A percentile compares a stretch with the other conserved stretches of the same genome.
Conservation (phyloP, 2,797 vertebrate species). For the Hippoglossus hippoglossus region DNA sequence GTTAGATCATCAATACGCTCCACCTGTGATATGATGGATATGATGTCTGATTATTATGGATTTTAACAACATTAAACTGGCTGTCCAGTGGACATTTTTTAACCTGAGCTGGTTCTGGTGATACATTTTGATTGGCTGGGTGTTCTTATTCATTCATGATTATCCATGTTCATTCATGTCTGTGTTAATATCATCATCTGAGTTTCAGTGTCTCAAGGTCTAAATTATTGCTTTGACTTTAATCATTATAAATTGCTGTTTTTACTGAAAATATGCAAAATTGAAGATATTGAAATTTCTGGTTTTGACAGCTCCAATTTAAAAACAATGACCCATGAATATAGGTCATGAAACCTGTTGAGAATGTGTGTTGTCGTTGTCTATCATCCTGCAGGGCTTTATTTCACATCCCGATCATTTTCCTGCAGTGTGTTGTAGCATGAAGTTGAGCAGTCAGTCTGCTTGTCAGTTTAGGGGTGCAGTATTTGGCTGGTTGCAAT, state of each 20-base stretch:
- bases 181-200: neutral
- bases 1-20: constrained; percentile 30
- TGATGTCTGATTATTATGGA: neutral
- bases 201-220: neutral
- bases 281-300: neutral
- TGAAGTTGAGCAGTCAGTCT: constrained; percentile 6
- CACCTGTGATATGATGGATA: neutral
- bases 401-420: neutral
- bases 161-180: neutral
- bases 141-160: constrained; percentile 3
- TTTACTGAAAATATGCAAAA: neutral
- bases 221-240: neutral
- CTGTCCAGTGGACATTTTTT: neutral
- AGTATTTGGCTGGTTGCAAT: neutral
- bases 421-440: neutral
- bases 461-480: constrained; percentile 1
- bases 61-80: neutral
- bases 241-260: neutral
- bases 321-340: no score
- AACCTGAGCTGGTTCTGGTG: neutral
- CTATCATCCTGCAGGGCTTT: neutral
- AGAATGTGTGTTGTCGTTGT: constrained; percentile 8
- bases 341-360: no score
- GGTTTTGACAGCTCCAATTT: neutral
- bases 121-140: neutral